A percentile compares a stretch with the other conserved stretches of the same genome.
Evolutionary conservation across 1,140 invertebrate species (phyloP).

Genomic region (Drosophila asahinai): DNA sequence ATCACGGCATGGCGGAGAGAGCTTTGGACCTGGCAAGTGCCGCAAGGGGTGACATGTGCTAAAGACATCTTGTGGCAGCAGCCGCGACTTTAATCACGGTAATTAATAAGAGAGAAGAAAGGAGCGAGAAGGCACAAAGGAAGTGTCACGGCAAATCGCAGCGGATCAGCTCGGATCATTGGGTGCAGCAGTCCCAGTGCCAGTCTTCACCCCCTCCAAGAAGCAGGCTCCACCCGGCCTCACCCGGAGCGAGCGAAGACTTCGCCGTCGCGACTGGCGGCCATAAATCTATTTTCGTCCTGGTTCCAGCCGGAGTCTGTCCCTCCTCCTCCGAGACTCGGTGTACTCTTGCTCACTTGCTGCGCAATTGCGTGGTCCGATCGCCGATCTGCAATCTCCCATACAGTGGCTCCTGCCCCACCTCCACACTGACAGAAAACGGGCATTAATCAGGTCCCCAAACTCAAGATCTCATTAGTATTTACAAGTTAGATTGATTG

Average conservation of each 20-base stretch:
- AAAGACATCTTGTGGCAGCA: constrained; percentile 65
- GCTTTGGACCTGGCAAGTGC: constrained; percentile 49
- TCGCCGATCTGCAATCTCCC: constrained; percentile 20
- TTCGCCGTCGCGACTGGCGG: constrained; percentile 60
- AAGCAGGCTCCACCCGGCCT: constrained; percentile 28
- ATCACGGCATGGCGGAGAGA: constrained; percentile 39
- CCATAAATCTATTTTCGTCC: constrained; percentile 80
- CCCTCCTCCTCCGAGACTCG: constrained; percentile 1
- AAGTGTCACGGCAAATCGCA: constrained; percentile 48
- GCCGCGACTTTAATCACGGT: constrained; percentile 68
- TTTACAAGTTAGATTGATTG: background rate
- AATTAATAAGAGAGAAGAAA: constrained; percentile 68
- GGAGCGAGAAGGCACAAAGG: constrained; percentile 49
- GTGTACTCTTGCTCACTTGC: constrained; percentile 55
- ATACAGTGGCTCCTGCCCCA: constrained; percentile 12
- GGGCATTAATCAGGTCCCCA: background rate
- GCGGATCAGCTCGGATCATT: constrained; percentile 26
- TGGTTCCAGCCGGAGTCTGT: constrained; percentile 49
- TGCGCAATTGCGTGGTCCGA: constrained; percentile 64
- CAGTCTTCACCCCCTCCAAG: constrained; percentile 18
- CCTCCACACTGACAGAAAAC: constrained; percentile 17
- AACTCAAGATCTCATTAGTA: too few species aligned
- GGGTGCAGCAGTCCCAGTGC: constrained; percentile 1
- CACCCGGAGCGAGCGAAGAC: constrained; percentile 55
- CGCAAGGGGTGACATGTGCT: constrained; percentile 68